Percentiles rank a stretch among this genome's conserved stretches.
These are phyloP conservation scores for Tribolium madens DNA, from an alignment of 1,140 invertebrate species.

Conservation along the genomic window DNA sequence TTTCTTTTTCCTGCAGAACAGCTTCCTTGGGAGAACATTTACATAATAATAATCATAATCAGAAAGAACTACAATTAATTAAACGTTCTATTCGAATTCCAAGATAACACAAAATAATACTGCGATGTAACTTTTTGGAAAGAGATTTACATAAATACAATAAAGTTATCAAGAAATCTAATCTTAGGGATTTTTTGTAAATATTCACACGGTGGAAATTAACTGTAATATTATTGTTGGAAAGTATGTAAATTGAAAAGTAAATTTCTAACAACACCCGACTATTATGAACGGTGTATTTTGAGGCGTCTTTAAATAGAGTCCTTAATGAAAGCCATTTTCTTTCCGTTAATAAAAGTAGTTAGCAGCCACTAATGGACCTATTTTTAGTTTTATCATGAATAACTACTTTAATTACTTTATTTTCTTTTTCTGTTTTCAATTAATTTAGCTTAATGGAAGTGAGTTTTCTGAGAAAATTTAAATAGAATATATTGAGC, in stretches of 20 bases:
- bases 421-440: background rate
- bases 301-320: background rate
- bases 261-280: background rate
- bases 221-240: too few relatives aligned
- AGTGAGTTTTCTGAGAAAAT: background rate
- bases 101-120: background rate
- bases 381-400: background rate
- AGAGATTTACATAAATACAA: too few relatives aligned
- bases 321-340: background rate
- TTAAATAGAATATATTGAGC: background rate
- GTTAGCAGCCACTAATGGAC: conserved; percentile 3
- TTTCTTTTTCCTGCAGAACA: conserved; percentile 5
- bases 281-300: background rate
- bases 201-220: too few relatives aligned
- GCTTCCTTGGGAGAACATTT: conserved; percentile 27
- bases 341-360: conserved; percentile 2
- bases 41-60: conserved; percentile 24
- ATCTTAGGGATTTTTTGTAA: too few relatives aligned
- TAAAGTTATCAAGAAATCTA: too few relatives aligned
- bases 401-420: background rate
- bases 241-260: too few relatives aligned
- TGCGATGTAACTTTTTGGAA: too few relatives aligned
- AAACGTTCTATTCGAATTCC: conserved; percentile 1
- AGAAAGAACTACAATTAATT: conserved; percentile 26
- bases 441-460: background rate